A percentile compares a stretch with the other conserved stretches of the same genome.
Evolutionary conservation across 1,140 invertebrate genomes (phyloP).

Genomic region (Sitobion miscanthi): DNA sequence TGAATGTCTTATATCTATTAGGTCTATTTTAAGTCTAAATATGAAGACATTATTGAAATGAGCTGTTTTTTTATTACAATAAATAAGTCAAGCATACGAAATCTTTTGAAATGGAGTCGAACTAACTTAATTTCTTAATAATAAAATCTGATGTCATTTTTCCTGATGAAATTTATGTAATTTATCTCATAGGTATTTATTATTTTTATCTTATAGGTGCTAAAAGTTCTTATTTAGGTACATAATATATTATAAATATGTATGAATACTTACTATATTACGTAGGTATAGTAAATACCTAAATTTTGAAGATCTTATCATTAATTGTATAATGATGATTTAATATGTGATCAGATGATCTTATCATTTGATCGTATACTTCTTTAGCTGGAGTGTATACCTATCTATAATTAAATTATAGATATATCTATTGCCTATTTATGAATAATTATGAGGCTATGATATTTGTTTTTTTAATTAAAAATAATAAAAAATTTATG

Average conservation of each 20-base stretch:
- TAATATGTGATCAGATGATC: too few relatives aligned
- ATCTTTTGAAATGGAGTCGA: not conserved
- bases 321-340: too few relatives aligned
- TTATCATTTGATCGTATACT: not conserved
- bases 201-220: not conserved
- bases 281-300: not conserved
- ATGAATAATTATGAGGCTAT: not conserved
- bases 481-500: not conserved
- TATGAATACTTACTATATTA: not conserved
- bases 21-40: too few relatives aligned
- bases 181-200: not conserved
- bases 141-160: not conserved
- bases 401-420: not conserved
- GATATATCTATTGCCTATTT: not conserved
- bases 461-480: not conserved
- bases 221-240: not conserved
- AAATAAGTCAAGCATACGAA: too few relatives aligned
- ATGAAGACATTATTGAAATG: not conserved
- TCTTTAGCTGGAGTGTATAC: not conserved
- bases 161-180: not conserved
- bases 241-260: not conserved
- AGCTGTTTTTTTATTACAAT: not conserved
- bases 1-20: too few relatives aligned
- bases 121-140: not conserved
- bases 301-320: not conserved